Percentiles rank a stretch among this genome's conserved stretches.
Conservation (phyloP, 1,140 invertebrate species). For the Piezodorus guildinii region DNA sequence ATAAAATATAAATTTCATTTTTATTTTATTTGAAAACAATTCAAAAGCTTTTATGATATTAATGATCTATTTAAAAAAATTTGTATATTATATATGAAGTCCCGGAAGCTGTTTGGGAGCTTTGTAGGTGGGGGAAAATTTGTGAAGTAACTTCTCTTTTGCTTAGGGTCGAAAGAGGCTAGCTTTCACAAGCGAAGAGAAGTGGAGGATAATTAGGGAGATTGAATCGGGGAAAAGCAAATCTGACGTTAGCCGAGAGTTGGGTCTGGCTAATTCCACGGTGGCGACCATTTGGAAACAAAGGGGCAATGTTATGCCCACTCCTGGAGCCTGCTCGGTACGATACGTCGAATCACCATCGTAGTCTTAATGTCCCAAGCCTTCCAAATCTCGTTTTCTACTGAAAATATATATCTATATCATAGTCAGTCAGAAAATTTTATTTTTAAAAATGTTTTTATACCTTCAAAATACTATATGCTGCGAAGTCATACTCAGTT, state of each 20-base stretch:
- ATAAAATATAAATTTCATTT: no score
- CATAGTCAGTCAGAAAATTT: no score
- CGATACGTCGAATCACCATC: slow-evolving; percentile 10
- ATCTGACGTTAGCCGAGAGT: slow-evolving; percentile 44
- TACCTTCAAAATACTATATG: no score
- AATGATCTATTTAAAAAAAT: no score
- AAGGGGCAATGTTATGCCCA: slow-evolving; percentile 33
- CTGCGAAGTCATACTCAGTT: no score
- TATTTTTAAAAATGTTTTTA: no score
- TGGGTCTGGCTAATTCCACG: slow-evolving; percentile 45
- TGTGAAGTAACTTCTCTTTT: slow-evolving; percentile 19
- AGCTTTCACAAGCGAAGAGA: slow-evolving; percentile 48
- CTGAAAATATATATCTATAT: no score
- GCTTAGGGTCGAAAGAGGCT: slow-evolving; percentile 46
- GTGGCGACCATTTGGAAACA: slow-evolving; percentile 49
- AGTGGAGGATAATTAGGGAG: slow-evolving; percentile 49
- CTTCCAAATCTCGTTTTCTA: no score
- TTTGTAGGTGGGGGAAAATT: not conserved
- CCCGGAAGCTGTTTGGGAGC: no score
- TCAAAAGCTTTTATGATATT: no score
- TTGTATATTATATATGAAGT: not conserved
- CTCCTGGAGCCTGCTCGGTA: slow-evolving; percentile 27
- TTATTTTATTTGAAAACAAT: no score
- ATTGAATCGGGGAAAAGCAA: slow-evolving; percentile 46
- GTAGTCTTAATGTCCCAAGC: not conserved